Percentiles rank a stretch among this genome's conserved stretches.
phyloP scores from a whole-genome alignment of 1,140 invertebrate species.

The Orius insidiosus region DNA sequence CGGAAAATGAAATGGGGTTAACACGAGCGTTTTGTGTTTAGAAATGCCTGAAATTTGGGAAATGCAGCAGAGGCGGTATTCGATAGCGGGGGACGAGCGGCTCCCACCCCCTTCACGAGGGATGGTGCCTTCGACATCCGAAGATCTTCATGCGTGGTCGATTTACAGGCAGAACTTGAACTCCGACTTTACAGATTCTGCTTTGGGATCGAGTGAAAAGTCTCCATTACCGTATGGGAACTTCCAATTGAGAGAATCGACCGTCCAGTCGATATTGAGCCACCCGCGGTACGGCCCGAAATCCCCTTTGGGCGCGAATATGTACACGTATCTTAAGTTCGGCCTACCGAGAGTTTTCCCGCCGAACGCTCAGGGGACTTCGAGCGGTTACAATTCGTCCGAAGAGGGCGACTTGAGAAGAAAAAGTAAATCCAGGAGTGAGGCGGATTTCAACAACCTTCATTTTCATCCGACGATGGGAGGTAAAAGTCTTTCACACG shows the following conservation, averaged over 20 bases:
- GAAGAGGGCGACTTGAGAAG: slow-evolving; percentile 30
- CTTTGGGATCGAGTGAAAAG: slow-evolving; percentile 74
- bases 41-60: slow-evolving; percentile 21
- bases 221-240: slow-evolving; percentile 81
- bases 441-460: slow-evolving; percentile 51
- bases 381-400: slow-evolving; percentile 74
- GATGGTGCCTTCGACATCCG: slow-evolving; percentile 43
- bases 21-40: neutral
- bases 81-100: slow-evolving; percentile 9
- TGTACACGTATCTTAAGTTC: slow-evolving; percentile 85
- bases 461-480: slow-evolving; percentile 15
- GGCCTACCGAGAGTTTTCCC: slow-evolving; percentile 79
- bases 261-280: slow-evolving; percentile 82
- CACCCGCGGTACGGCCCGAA: slow-evolving; percentile 77
- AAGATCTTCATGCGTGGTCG: slow-evolving; percentile 88
- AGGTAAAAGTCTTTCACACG: slow-evolving; percentile 39
- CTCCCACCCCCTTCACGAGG: slow-evolving; percentile 40
- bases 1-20: too few species aligned
- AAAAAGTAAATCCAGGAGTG: slow-evolving; percentile 32
- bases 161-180: slow-evolving; percentile 93
- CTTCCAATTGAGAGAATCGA: slow-evolving; percentile 79
- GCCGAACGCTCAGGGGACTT: slow-evolving; percentile 48
- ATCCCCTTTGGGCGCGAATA: slow-evolving; percentile 69
- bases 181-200: slow-evolving; percentile 86
- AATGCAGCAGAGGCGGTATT: slow-evolving; percentile 13